phyloP scores from a whole-genome alignment of 2,888 invertebrate genomes.

The Dynastes maya region DNA sequence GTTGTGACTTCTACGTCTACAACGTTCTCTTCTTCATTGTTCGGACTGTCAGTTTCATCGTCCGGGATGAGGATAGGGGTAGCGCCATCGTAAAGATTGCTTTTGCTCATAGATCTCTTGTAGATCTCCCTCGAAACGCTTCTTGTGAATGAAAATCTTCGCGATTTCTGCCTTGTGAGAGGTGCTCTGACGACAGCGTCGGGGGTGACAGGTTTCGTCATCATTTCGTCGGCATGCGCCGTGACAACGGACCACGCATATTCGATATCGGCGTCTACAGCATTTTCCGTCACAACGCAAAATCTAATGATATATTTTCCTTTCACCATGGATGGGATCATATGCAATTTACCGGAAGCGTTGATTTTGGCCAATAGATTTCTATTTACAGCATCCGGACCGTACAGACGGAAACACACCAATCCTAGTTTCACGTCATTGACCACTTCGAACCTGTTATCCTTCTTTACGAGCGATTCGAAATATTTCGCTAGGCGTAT shows the following conservation, averaged over 20 bases:
- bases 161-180: conserved; percentile 72
- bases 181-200: conserved; percentile 70
- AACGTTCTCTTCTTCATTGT: conserved; percentile 52
- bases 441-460: conserved; percentile 83
- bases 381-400: conserved; percentile 82
- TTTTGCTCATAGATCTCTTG: conserved; percentile 71
- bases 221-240: conserved; percentile 75
- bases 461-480: conserved; percentile 78
- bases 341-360: conserved; percentile 87
- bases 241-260: conserved; percentile 78
- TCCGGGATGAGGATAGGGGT: conserved; percentile 74
- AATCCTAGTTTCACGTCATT: conserved; percentile 84
- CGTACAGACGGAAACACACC: conserved; percentile 84
- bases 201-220: conserved; percentile 69
- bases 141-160: conserved; percentile 75
- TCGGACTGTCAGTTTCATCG: conserved; percentile 57
- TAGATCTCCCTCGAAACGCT: conserved; percentile 74
- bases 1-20: conserved; percentile 7
- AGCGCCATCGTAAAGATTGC: conserved; percentile 73
- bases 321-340: conserved; percentile 87
- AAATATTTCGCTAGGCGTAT: conserved; percentile 84
- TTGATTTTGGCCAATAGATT: conserved; percentile 85
- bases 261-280: conserved; percentile 82
- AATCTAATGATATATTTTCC: conserved; percentile 83
- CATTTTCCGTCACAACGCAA: conserved; percentile 86